Evolutionary conservation across 2,888 invertebrate species (phyloP), one percentile per base, ranked within the genome.

Genomic region (Nephrocerus scutellatus): DNA sequence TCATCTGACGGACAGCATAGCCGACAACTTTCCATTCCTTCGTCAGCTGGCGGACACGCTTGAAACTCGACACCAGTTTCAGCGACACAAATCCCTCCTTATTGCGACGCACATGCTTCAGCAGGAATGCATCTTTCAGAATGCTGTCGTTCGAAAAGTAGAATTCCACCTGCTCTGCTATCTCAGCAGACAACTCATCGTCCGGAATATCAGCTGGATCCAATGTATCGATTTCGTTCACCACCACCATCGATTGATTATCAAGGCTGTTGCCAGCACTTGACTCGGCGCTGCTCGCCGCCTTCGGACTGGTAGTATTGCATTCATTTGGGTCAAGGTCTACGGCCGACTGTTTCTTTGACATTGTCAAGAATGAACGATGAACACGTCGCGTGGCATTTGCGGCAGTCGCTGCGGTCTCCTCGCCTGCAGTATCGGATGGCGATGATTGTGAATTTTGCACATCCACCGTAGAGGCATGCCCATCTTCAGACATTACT

Each of bases 141-240:
- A 96, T 89, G 65, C 91, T 92, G 34, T 87, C 89, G 61, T 96
- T 91, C 44, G 91, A 90, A 70, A 96, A 95, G 69, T 95, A 95
- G 63, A 86, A 91, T 70, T 96, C 95, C 16, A 95, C 93, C 63
- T 90, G 90, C 30, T 82, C 76, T 33, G 84, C 79, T 53, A 91
- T 89, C 55, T 83, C 79, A 45, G 80, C 77, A 9, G 84, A 78
- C 21, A 87, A 67, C 51, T 87, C 87, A 5, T 85, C 85, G 49
- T 78, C 80, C 1, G 87, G 88, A 38, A 68, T 56, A 12, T 70
- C 51, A 0, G 70, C 60, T 0, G 70, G 60, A 48, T 60, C 57
- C 16, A 66, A 44, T 2, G 52, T 55, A 33, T 66, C 67, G 3
- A 68, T 62, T 41, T 66, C 69, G 21, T 60, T 63, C 3, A 48